A percentile compares a stretch with the other conserved stretches of the same genome.
These are phyloP conservation scores for Propsilocerus akamusi DNA, from an alignment of 1,140 invertebrate genomes.

Conservation along the genomic window DNA sequence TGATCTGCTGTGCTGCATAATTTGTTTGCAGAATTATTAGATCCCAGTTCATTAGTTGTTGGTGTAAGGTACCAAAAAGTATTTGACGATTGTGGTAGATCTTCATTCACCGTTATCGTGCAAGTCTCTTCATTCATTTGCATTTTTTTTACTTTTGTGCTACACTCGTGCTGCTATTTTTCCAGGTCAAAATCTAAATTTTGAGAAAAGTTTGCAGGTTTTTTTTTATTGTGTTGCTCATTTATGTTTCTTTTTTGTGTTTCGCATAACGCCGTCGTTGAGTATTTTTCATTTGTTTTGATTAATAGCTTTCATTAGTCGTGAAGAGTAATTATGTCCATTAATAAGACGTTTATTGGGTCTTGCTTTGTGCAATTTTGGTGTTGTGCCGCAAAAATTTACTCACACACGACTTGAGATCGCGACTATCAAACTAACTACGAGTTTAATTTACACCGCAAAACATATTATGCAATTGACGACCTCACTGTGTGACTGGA, in stretches of 20 bases:
- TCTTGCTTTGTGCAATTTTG: neutral
- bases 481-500: neutral
- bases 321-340: neutral
- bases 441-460: neutral
- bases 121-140: conserved; percentile 5
- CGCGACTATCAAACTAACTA: neutral
- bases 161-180: too few species aligned
- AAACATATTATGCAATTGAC: neutral
- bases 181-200: neutral
- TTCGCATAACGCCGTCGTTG: neutral
- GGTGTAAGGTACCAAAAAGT: conserved; percentile 7
- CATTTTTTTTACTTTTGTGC: too few species aligned
- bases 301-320: neutral
- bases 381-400: neutral
- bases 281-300: neutral
- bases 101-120: conserved; percentile 8
- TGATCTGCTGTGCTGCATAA: conserved; percentile 5
- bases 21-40: conserved; percentile 4
- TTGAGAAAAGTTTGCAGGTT: neutral
- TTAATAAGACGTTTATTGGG: neutral
- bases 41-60: too few species aligned
- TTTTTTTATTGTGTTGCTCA: neutral
- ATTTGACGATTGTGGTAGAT: neutral
- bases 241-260: too few species aligned
- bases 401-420: neutral